Conservation (phyloP, 2,888 invertebrate genomes). For the Phengaris alcon region DNA sequence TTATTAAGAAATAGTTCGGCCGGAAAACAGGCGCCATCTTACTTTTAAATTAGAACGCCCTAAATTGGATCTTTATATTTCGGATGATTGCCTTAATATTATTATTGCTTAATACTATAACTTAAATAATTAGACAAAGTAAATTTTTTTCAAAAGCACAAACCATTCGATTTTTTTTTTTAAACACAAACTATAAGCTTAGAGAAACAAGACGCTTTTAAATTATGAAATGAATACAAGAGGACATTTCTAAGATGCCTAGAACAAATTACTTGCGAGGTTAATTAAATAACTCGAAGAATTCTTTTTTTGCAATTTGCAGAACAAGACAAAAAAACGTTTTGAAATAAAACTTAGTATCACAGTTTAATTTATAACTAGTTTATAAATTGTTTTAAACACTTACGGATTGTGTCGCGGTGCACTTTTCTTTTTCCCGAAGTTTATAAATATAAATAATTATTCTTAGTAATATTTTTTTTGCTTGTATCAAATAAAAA, state of each 20-base stretch:
- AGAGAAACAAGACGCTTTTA: no score
- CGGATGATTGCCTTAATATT: background rate
- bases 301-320: background rate
- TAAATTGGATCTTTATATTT: background rate
- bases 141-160: no score
- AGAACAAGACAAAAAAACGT: background rate
- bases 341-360: background rate
- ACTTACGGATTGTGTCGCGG: no score
- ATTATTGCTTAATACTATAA: background rate
- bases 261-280: background rate
- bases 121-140: no score
- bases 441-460: no score
- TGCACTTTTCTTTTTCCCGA: no score
- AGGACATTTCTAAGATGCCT: background rate
- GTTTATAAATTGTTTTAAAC: no score
- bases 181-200: no score
- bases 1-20: background rate
- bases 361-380: no score
- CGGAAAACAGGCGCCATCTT: background rate
- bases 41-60: constrained; percentile 9
- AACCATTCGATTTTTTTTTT: no score
- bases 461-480: no score
- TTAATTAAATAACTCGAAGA: background rate
- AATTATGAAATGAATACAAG: background rate
- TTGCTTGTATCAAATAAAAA: no score